Conservation (phyloP, 2,888 invertebrate species). For the Empis livida region DNA sequence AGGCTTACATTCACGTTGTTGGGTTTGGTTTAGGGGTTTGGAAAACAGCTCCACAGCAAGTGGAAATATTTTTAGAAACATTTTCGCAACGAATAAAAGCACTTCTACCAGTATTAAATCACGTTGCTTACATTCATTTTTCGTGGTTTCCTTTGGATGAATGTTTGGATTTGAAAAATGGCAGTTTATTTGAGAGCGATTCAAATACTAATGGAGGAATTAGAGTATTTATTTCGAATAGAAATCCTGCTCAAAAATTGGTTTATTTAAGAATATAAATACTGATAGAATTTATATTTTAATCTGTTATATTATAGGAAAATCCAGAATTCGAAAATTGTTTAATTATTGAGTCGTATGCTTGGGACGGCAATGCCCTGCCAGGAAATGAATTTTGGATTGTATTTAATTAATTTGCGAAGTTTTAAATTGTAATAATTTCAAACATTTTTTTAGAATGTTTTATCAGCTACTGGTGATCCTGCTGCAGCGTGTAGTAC, state of each 20-base stretch:
- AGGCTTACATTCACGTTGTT: slow-evolving; percentile 50
- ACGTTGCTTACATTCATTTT: slow-evolving; percentile 52
- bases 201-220: slow-evolving; percentile 36
- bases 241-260: slow-evolving; percentile 44
- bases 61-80: slow-evolving; percentile 47
- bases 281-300: background rate
- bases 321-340: slow-evolving; percentile 33
- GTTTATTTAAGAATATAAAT: no score
- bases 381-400: slow-evolving; percentile 65
- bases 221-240: slow-evolving; percentile 39
- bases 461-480: slow-evolving; percentile 37
- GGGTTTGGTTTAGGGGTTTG: slow-evolving; percentile 56
- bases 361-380: slow-evolving; percentile 60
- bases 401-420: slow-evolving; percentile 25
- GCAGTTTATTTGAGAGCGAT: slow-evolving; percentile 24
- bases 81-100: slow-evolving; percentile 47
- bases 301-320: background rate
- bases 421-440: background rate
- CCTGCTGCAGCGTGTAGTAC: slow-evolving; percentile 46
- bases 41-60: slow-evolving; percentile 47
- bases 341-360: slow-evolving; percentile 50
- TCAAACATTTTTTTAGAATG: background rate
- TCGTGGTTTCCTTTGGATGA: slow-evolving; percentile 43
- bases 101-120: slow-evolving; percentile 36
- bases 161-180: slow-evolving; percentile 38